Conservation (phyloP, 2,888 invertebrate genomes). For the Gari tellinella region DNA sequence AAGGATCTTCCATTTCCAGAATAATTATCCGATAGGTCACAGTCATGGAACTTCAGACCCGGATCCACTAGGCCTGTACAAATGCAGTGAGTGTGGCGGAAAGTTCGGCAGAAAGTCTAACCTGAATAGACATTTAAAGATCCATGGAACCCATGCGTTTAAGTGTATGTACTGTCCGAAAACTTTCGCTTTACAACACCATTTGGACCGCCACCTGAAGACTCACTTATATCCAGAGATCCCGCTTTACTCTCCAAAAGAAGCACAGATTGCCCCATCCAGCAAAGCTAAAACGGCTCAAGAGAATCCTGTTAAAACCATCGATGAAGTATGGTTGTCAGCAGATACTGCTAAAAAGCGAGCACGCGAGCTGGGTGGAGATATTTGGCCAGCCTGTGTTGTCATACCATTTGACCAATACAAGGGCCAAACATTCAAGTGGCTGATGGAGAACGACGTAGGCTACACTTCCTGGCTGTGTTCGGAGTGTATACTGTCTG, state of each 20-base stretch:
- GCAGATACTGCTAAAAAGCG: background rate
- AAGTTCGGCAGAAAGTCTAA: too few species aligned
- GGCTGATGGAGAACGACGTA: conserved; percentile 29
- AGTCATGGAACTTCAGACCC: too few species aligned
- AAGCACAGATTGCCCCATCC: background rate
- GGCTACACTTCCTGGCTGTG: conserved; percentile 12
- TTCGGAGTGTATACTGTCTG: conserved; percentile 1
- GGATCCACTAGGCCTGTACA: too few species aligned
- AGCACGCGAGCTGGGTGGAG: conserved; percentile 1
- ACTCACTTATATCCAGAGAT: background rate
- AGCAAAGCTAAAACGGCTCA: background rate
- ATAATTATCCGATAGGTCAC: too few species aligned
- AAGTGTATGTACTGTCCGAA: background rate
- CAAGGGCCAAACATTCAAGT: conserved; percentile 25
- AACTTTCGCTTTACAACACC: background rate
- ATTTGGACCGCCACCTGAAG: background rate
- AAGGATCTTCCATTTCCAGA: too few species aligned
- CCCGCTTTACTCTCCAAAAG: background rate
- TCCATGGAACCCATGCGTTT: too few species aligned
- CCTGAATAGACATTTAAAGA: too few species aligned
- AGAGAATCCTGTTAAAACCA: background rate
- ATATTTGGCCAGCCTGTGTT: conserved; percentile 10
- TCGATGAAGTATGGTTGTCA: background rate
- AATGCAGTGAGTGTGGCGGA: too few species aligned
- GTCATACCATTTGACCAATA: conserved; percentile 3